Percentiles rank a stretch among this genome's conserved stretches.
Evolutionary conservation across 2,113 vertebrate species (phyloP).

Genomic region (Pleuronectes platessa): DNA sequence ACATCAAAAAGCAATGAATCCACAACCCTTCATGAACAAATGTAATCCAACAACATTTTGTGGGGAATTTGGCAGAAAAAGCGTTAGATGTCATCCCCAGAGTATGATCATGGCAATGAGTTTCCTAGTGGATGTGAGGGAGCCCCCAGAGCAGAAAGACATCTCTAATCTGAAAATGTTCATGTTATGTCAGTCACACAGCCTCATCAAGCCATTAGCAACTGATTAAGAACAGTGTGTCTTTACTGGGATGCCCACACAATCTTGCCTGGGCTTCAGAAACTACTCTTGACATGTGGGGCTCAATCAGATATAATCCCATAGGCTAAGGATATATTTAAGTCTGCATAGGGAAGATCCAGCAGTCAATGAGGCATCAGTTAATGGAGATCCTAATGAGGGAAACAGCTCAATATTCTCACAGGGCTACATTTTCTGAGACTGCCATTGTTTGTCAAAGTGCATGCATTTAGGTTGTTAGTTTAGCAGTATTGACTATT

Average conservation of each 20-base stretch:
- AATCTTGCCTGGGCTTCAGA: background rate
- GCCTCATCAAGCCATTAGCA: conserved; percentile 12
- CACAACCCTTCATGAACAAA: background rate
- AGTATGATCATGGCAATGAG: conserved; percentile 10
- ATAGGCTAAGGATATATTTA: conserved; percentile 35
- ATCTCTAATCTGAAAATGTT: conserved; percentile 23
- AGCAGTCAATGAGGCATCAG: conserved; percentile 18
- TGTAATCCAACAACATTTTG: background rate
- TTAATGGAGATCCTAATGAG: conserved; percentile 37
- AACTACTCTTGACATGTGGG: conserved; percentile 2
- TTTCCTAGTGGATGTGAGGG: conserved; percentile 7
- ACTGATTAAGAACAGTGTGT: background rate
- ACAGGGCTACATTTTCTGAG: conserved; percentile 3
- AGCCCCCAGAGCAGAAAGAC: background rate
- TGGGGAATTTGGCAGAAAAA: conserved; percentile 7
- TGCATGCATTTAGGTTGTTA: background rate
- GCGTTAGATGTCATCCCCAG: background rate
- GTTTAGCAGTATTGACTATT: background rate
- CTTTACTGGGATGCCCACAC: background rate
- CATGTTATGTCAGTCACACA: background rate
- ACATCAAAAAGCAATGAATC: background rate
- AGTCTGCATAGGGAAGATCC: background rate
- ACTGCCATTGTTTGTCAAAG: background rate
- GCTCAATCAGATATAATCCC: conserved; percentile 1
- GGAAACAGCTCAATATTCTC: background rate